A percentile compares a stretch with the other conserved stretches of the same genome.
These are phyloP conservation scores for Colletes latitarsis DNA, from an alignment of 1,140 invertebrate species.

Conservation along the genomic window DNA sequence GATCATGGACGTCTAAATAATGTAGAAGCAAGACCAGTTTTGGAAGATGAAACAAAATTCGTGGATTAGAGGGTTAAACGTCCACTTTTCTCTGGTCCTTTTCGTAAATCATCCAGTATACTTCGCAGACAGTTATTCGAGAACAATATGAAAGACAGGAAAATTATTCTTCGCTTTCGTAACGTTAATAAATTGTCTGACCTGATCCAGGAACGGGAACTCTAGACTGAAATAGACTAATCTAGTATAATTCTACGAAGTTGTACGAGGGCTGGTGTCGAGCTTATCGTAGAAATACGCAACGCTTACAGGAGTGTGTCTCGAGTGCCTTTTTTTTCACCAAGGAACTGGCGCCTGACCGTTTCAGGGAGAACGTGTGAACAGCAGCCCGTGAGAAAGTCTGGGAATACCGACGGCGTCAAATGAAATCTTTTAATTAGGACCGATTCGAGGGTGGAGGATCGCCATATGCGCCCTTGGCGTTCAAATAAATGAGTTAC, in stretches of 20 bases:
- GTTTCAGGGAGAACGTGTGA: slow-evolving; percentile 31
- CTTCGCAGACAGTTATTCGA: no score
- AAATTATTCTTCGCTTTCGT: no score
- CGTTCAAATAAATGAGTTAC: slow-evolving; percentile 54
- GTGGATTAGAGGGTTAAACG: no score
- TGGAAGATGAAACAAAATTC: no score
- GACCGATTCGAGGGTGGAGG: slow-evolving; percentile 42
- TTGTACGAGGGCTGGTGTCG: background rate
- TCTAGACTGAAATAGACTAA: slow-evolving; percentile 6
- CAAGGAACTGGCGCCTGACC: slow-evolving; percentile 26
- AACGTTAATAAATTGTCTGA: no score
- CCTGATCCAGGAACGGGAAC: no score
- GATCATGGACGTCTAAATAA: no score
- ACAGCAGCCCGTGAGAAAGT: slow-evolving; percentile 56
- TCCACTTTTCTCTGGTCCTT: no score
- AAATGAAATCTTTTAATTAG: slow-evolving; percentile 64
- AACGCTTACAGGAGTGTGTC: slow-evolving; percentile 20
- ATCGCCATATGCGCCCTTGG: slow-evolving; percentile 39
- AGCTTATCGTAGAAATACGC: slow-evolving; percentile 35
- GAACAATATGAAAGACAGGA: no score
- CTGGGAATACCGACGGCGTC: slow-evolving; percentile 21
- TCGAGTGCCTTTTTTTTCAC: slow-evolving; percentile 46
- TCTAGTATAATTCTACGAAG: slow-evolving; percentile 28
- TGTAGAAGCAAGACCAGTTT: no score
- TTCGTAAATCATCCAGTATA: no score